Conservation (phyloP, 2,888 invertebrate genomes). For the Tipula vernalis region DNA sequence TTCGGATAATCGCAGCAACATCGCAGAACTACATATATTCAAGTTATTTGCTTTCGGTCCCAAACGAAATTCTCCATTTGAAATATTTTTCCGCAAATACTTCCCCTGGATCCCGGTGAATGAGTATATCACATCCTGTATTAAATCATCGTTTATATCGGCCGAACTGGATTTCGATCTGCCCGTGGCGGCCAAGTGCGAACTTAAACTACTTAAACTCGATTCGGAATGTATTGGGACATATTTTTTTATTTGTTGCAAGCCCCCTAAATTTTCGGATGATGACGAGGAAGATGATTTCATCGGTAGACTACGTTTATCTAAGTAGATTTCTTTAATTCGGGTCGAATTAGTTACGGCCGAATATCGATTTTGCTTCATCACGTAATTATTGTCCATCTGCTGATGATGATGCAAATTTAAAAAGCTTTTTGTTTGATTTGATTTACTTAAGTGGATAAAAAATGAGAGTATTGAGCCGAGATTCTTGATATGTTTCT, state of each 20-base stretch:
- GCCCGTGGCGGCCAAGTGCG: background rate
- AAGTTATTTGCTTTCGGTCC: constrained; percentile 40
- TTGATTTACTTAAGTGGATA: background rate
- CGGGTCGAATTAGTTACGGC: background rate
- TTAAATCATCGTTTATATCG: constrained; percentile 35
- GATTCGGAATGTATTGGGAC: background rate
- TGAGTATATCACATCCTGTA: constrained; percentile 69
- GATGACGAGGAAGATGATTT: background rate
- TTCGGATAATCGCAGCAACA: constrained; percentile 66
- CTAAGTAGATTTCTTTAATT: background rate
- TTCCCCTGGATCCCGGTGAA: constrained; percentile 83
- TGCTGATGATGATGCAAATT: background rate
- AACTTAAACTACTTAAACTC: background rate
- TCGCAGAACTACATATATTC: constrained; percentile 44
- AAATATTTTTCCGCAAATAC: constrained; percentile 51
- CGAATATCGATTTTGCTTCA: background rate
- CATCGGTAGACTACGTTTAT: background rate
- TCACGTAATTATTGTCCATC: background rate
- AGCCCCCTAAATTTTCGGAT: background rate
- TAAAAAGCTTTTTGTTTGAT: background rate
- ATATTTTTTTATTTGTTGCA: background rate
- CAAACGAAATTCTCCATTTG: constrained; percentile 46
- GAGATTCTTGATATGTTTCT: background rate
- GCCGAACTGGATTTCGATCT: background rate
- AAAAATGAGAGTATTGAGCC: background rate